Evolutionary conservation across 2,888 invertebrate genomes (phyloP).

Genomic region (Schrankia costaestrigalis): DNA sequence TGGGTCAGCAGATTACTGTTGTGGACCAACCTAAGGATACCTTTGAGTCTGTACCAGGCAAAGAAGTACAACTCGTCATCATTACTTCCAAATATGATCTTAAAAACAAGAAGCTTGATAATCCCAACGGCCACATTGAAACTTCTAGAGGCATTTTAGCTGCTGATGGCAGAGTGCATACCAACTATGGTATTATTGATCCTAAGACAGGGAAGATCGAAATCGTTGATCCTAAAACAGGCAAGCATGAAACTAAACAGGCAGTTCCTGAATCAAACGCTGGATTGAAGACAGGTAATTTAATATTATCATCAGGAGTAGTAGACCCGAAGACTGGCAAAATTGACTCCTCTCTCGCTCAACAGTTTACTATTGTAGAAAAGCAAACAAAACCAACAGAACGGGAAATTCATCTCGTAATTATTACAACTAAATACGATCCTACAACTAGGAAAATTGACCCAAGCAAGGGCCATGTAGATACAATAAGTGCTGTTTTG

Average conservation of each 20-base stretch:
- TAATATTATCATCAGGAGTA: constrained; percentile 77
- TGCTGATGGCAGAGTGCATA: constrained; percentile 73
- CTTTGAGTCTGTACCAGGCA: constrained; percentile 55
- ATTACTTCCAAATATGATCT: constrained; percentile 81
- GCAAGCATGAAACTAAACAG: constrained; percentile 80
- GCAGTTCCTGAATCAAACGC: constrained; percentile 71
- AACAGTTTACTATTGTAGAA: constrained; percentile 77
- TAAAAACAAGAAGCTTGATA: constrained; percentile 79
- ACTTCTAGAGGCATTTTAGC: constrained; percentile 71
- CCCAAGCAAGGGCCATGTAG: constrained; percentile 63
- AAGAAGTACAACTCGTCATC: constrained; percentile 68
- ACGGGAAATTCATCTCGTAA: constrained; percentile 79
- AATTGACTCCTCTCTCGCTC: constrained; percentile 74
- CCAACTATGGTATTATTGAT: constrained; percentile 79
- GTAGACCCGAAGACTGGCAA: constrained; percentile 82
- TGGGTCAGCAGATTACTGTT: constrained; percentile 76
- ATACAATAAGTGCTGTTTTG: constrained; percentile 82
- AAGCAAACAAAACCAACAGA: constrained; percentile 64
- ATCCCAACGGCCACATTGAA: constrained; percentile 78
- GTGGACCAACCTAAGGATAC: constrained; percentile 55
- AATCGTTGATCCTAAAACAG: constrained; percentile 78
- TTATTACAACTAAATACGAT: constrained; percentile 82
- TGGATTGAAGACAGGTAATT: constrained; percentile 68
- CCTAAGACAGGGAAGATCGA: constrained; percentile 78
- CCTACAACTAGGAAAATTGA: constrained; percentile 76